These are phyloP conservation scores for Cynocephalus volans DNA, from an alignment of 2,113 vertebrate genomes.

Conservation along the genomic window DNA sequence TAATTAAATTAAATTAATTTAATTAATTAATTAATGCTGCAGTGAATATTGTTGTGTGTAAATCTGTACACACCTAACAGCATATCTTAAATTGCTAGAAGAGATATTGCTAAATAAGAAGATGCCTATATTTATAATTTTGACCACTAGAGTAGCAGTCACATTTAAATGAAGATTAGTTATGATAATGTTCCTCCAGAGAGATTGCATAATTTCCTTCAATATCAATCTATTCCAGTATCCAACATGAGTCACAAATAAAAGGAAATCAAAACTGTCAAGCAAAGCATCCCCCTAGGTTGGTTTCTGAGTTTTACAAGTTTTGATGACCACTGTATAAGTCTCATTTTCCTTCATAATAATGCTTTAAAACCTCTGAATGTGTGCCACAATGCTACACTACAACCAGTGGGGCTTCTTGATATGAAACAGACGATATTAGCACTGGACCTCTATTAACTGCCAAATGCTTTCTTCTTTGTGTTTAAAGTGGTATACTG, in stretches of 20 bases:
- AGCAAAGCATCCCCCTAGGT: not conserved
- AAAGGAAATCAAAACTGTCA: conserved; percentile 57
- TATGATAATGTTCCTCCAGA: not conserved
- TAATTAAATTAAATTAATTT: too few species aligned
- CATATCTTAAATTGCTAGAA: conserved; percentile 19
- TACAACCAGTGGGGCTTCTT: not conserved
- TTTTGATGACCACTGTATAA: not conserved
- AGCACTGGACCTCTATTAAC: not conserved
- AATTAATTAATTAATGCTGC: not conserved
- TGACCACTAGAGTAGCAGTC: not conserved
- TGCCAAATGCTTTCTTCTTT: not conserved
- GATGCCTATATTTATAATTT: not conserved
- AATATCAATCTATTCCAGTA: not conserved
- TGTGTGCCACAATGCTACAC: not conserved
- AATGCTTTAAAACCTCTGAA: conserved; percentile 29
- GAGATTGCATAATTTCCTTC: not conserved
- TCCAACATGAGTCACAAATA: not conserved
- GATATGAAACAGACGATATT: not conserved
- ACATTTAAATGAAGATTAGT: conserved; percentile 32
- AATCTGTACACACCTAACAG: not conserved
- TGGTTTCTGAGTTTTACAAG: not conserved
- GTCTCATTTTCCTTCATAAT: conserved; percentile 26
- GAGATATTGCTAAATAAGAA: not conserved
- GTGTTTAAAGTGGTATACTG: conserved; percentile 4
- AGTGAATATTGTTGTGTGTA: not conserved